Evolutionary conservation across 2,797 vertebrate species (phyloP), one percentile per base, ranked within the genome.

Genomic region (Margarornis squamiger): DNA sequence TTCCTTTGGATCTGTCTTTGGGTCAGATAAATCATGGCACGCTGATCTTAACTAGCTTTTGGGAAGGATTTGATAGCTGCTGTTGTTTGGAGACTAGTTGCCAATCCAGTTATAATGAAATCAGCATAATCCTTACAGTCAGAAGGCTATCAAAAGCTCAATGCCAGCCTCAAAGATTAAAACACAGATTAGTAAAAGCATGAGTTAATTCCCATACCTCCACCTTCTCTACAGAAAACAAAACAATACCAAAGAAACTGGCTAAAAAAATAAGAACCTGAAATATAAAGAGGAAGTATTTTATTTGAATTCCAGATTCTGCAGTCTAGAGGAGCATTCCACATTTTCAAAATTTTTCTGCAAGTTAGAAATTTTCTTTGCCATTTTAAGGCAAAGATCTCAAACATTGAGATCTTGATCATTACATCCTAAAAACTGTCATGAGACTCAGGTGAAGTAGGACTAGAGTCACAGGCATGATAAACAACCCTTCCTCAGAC

Each of bases 381-480:
- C 20, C 27, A 7, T 61, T 92, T 96, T 77, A 87, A 86, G 52
- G 51, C 39, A 41, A 41, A 41, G 39, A 41, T 41, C 39, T 41
- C 39, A 41, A 55, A 87, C 87, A 86, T n/a, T 30, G 20, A 81
- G 48, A 29, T 76, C 63, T 88, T 90, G 20, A 59, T 22, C 3
- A 3, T 67, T 85, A n/a, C 46, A 72, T 36, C 18, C 41, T 65
- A 18, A 71, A 78, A 41, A 54, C 8, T 55, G 45, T 87, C 81
- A 86, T 71, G 29, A 75, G 68, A 61, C 51, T 88, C 85, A 92
- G 89, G 91, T 94, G 54, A 92, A 94, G 38, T 13, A 89, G 75
- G 70, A 57, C 19, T 41, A 67, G n/a, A 61, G 72, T 74, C 93
- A 92, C 43, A 83, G 71, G 76, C 4, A 6, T 12, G 38, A 80